Percentiles rank a stretch among this genome's conserved stretches.
Evolutionary conservation across 2,113 vertebrate genomes (phyloP).

Genomic region (Mobula birostris): DNA sequence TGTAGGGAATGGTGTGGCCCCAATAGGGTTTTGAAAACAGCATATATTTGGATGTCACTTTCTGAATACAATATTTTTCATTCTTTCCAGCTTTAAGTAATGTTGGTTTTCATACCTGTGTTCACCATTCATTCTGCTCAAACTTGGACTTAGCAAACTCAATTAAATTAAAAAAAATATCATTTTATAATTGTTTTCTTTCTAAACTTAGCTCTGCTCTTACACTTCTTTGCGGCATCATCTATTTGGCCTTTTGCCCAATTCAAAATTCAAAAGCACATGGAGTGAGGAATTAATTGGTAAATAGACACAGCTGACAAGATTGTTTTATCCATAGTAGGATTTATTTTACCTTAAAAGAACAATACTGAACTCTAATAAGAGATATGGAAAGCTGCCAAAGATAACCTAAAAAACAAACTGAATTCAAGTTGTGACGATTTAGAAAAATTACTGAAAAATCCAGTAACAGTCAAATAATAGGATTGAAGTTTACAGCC

Average conservation of each 20-base stretch:
- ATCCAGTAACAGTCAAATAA: neutral
- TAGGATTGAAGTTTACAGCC: neutral
- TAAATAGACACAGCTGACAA: neutral
- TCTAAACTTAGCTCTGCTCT: neutral
- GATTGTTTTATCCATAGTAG: neutral
- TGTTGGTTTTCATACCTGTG: neutral
- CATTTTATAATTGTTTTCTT: neutral
- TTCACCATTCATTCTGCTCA: neutral
- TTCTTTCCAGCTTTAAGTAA: neutral
- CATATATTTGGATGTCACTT: too few relatives aligned
- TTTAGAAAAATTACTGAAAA: neutral
- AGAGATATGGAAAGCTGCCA: neutral
- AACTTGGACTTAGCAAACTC: neutral
- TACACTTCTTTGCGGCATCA: neutral
- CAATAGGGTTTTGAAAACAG: neutral
- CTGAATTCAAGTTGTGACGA: neutral
- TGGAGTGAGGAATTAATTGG: neutral
- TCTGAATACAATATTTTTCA: neutral
- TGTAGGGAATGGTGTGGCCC: neutral
- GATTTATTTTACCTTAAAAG: neutral
- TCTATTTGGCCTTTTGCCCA: neutral
- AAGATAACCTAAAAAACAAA: neutral
- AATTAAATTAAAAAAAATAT: neutral
- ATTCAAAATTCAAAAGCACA: neutral
- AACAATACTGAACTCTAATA: neutral